Evolutionary conservation across 1,140 invertebrate genomes (phyloP).

Genomic region (Caligus rogercresseyi): DNA sequence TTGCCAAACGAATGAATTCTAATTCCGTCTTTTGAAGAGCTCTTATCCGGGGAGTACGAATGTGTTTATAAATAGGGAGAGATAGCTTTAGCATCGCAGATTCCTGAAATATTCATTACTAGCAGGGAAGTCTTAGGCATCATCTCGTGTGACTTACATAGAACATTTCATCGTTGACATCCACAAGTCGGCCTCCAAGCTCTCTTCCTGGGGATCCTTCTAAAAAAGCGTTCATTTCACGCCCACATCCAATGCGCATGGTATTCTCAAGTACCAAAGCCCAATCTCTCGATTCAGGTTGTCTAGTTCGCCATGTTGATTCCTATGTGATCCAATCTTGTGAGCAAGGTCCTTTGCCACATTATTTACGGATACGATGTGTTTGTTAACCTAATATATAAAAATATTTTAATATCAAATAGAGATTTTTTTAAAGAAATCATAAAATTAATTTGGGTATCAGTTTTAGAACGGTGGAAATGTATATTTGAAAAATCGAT

Average conservation of each 20-base stretch:
- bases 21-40: background rate
- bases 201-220: background rate
- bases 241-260: conserved; percentile 5
- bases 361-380: conserved; percentile 25
- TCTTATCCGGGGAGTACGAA: background rate
- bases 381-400: conserved; percentile 2
- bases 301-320: conserved; percentile 24
- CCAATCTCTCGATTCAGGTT: conserved; percentile 27
- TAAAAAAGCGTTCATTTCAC: background rate
- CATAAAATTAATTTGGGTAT: no score
- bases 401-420: no score
- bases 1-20: background rate
- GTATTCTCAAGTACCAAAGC: conserved; percentile 32
- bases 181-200: background rate
- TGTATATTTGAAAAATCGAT: no score
- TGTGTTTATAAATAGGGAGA: conserved; percentile 25
- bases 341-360: conserved; percentile 24
- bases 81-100: conserved; percentile 28
- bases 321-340: conserved; percentile 25
- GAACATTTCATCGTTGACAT: conserved; percentile 24
- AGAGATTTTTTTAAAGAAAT: no score
- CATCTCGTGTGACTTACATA: no score
- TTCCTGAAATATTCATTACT: conserved; percentile 26
- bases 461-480: no score
- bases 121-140: no score